Percentiles rank a stretch among this genome's conserved stretches.
These are phyloP conservation scores for Pantherophis alleghaniensis DNA, from an alignment of 2,797 vertebrate species.

Conservation along the genomic window DNA sequence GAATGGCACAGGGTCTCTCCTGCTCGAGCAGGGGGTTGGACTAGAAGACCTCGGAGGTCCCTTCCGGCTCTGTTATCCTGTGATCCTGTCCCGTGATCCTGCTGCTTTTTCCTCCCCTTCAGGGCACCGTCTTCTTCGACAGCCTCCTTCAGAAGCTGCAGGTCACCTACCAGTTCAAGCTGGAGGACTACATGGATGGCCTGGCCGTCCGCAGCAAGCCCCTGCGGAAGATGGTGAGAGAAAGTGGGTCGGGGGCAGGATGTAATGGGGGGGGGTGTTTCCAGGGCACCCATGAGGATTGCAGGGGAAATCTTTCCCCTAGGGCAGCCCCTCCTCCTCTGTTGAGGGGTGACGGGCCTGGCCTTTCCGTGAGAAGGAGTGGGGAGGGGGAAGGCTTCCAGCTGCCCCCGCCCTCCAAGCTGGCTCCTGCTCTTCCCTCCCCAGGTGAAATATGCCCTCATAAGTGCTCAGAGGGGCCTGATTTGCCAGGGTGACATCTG, in stretches of 20 bases:
- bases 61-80: no score
- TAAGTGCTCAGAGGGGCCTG: constrained; percentile 96
- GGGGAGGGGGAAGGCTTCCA: neutral
- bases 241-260: neutral
- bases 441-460: constrained; percentile 96
- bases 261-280: rapidly evolving
- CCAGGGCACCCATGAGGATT: no score
- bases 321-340: neutral
- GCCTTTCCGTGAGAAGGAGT: no score
- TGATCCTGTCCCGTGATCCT: neutral
- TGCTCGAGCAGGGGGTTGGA: neutral
- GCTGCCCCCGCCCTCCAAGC: neutral
- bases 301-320: neutral
- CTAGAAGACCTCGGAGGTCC: neutral
- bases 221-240: constrained; percentile 87
- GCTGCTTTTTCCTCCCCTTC: constrained; percentile 14
- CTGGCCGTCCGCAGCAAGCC: constrained; percentile 92
- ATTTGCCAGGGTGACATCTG: constrained; percentile 97
- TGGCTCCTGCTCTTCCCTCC: constrained; percentile 19
- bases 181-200: constrained; percentile 96
- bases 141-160: constrained; percentile 92
- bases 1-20: no score
- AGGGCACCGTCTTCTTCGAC: constrained; percentile 93
- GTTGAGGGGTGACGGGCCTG: neutral
- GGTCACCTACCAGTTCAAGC: constrained; percentile 89